Percentiles rank a stretch among this genome's conserved stretches.
Evolutionary conservation across 2,888 invertebrate species (phyloP).

Genomic region (Esperia sulphurella): DNA sequence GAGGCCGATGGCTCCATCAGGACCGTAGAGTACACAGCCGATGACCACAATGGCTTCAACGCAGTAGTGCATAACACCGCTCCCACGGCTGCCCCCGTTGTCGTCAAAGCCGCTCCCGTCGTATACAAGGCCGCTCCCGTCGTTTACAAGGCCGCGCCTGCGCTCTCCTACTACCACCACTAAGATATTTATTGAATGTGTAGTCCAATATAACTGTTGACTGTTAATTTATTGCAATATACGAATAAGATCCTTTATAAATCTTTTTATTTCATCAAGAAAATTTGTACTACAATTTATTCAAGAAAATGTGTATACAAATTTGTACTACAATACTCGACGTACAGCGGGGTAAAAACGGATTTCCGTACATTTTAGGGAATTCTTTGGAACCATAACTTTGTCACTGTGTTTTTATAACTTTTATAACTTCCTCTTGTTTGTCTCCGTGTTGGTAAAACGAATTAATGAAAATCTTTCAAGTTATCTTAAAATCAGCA

Average conservation of each 20-base stretch:
- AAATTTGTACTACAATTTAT: not conserved
- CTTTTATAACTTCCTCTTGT: too few species aligned
- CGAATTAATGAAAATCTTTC: too few species aligned
- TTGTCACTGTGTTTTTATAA: too few species aligned
- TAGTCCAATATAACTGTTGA: constrained; percentile 13
- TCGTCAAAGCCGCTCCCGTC: constrained; percentile 31
- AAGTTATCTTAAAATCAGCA: too few species aligned
- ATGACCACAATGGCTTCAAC: constrained; percentile 66
- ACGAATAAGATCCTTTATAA: constrained; percentile 9
- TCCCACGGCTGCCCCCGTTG: constrained; percentile 36
- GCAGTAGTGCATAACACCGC: constrained; percentile 47
- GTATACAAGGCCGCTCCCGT: constrained; percentile 28
- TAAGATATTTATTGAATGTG: constrained; percentile 4
- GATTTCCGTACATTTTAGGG: too few species aligned
- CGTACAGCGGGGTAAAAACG: too few species aligned
- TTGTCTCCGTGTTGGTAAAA: too few species aligned
- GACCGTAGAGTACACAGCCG: constrained; percentile 69
- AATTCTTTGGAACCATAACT: too few species aligned
- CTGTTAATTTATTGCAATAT: constrained; percentile 28
- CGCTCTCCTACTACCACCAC: constrained; percentile 19
- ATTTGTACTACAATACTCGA: too few species aligned
- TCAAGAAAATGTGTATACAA: too few species aligned
- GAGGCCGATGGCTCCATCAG: constrained; percentile 73
- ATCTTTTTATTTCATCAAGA: not conserved
- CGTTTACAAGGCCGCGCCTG: constrained; percentile 18